Evolutionary conservation across 2,113 vertebrate species (phyloP), one percentile per base, ranked within the genome.

Genomic region (Proterorhinus semilunaris): DNA sequence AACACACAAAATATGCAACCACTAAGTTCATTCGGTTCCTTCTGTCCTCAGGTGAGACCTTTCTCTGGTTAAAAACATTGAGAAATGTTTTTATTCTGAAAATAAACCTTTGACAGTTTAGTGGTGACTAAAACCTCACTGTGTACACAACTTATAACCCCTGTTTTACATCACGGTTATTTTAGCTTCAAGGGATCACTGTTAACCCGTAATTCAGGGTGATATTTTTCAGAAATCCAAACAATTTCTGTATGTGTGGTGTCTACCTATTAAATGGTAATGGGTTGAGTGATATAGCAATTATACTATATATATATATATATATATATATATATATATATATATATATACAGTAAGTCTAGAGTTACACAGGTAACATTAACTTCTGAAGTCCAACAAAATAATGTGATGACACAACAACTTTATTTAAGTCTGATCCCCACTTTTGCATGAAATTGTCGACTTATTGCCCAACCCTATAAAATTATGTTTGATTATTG

Each of bases 1-100:
- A 46, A 16, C 15, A 46, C 44, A 11, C 43, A 62, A 45, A 62
- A 46, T 62, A 46, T 62, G 44, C 44, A 46, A 44, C 44, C 59
- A 45, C 59, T 8, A 8, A 17, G 59, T 12, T 13, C 44, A 46
- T n/a, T 45, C 42, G 43, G 58, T 61, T 42, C 12, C 8, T 12
- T 62, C 43, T 62, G 13, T 10, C 9, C 13, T 10, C 55, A 59
- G 46, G 46, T 53, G 4, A 42, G 63, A 42, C 2, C 17, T 10
- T 10, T 68, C 4, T 43, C 7, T 6, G 45, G 8, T 27, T 66
- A 15, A 46, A 52, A 47, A 66, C 51, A 66, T 6, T 44, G 43
- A 61, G 42, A 61, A 61, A 6, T 8, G 51, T 44, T 66, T 64
- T 75, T 45, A 54, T 10, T 42, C 12, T 52, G 42, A 51, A 6